A percentile compares a stretch with the other conserved stretches of the same genome.
These are phyloP conservation scores for Chaenocephalus aceratus DNA, from an alignment of 2,113 vertebrate species.

Conservation along the genomic window DNA sequence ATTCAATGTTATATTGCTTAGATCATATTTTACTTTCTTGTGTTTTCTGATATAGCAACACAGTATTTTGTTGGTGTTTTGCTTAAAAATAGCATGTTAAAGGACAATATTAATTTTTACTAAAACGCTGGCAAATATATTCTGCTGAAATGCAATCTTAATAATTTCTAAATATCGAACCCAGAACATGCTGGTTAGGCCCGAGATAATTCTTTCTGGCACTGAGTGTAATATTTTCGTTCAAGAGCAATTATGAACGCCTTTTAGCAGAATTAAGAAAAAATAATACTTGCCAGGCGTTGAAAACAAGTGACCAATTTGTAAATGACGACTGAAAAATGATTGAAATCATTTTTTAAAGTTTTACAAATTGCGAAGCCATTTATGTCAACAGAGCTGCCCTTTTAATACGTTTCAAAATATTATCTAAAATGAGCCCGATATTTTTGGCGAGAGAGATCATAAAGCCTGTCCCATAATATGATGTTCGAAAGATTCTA, in stretches of 20 bases:
- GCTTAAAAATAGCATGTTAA: neutral
- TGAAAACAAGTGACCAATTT: neutral
- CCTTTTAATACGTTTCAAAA: neutral
- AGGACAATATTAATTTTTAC: neutral
- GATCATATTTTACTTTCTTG: neutral
- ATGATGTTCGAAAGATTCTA: neutral
- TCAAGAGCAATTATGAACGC: neutral
- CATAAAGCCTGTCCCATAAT: neutral
- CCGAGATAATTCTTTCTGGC: neutral
- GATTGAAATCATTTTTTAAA: neutral
- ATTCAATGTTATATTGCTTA: neutral
- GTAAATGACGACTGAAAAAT: neutral
- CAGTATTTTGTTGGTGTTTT: neutral
- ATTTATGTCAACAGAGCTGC: neutral
- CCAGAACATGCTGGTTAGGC: neutral
- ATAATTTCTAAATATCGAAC: neutral
- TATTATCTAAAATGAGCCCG: neutral
- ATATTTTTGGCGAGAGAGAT: neutral
- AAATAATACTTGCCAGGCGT: neutral
- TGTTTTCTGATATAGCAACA: neutral
- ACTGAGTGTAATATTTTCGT: neutral
- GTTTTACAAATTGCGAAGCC: neutral
- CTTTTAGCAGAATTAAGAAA: neutral
- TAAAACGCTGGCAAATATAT: neutral
- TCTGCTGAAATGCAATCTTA: neutral